phyloP scores from a whole-genome alignment of 2,888 invertebrate species.

The Drosophila acutilabella region DNA sequence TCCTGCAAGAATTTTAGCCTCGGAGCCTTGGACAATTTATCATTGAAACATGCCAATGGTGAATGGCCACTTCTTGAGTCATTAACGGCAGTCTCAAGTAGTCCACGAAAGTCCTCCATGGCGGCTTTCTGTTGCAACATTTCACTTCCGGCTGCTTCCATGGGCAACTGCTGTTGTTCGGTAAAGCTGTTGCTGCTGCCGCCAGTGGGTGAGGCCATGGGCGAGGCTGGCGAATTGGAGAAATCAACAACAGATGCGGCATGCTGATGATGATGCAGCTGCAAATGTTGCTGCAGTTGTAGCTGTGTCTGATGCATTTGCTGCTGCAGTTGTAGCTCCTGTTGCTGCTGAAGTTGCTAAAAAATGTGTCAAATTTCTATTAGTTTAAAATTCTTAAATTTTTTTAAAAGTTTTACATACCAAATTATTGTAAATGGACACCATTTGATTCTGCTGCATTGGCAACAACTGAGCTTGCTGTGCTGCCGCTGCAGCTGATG shows the following conservation, averaged over 20 bases:
- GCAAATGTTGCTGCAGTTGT: slow-evolving; percentile 82
- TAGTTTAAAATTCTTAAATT: background rate
- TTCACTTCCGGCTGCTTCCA: slow-evolving; percentile 37
- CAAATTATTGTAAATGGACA: slow-evolving; percentile 85
- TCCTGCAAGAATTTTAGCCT: slow-evolving; percentile 83
- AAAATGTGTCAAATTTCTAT: background rate
- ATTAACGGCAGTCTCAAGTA: slow-evolving; percentile 70
- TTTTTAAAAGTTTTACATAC: slow-evolving; percentile 64
- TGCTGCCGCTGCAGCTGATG: slow-evolving; percentile 58
- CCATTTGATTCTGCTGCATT: slow-evolving; percentile 85
- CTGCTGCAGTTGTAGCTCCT: slow-evolving; percentile 51
- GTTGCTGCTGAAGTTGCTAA: slow-evolving; percentile 54
- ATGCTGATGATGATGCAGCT: slow-evolving; percentile 57
- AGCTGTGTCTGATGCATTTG: slow-evolving; percentile 70
- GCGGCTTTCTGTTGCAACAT: slow-evolving; percentile 61
- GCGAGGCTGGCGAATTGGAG: slow-evolving; percentile 83
- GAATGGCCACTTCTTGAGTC: slow-evolving; percentile 62
- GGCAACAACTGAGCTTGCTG: slow-evolving; percentile 61
- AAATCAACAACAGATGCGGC: slow-evolving; percentile 60
- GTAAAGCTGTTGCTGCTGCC: slow-evolving; percentile 47
- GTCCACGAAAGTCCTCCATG: slow-evolving; percentile 69
- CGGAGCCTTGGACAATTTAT: slow-evolving; percentile 55
- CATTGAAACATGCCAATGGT: slow-evolving; percentile 52
- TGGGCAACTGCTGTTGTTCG: slow-evolving; percentile 53
- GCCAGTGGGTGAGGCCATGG: slow-evolving; percentile 80